phyloP scores from a whole-genome alignment of 2,113 vertebrate species.

The Bufo bufo region DNA sequence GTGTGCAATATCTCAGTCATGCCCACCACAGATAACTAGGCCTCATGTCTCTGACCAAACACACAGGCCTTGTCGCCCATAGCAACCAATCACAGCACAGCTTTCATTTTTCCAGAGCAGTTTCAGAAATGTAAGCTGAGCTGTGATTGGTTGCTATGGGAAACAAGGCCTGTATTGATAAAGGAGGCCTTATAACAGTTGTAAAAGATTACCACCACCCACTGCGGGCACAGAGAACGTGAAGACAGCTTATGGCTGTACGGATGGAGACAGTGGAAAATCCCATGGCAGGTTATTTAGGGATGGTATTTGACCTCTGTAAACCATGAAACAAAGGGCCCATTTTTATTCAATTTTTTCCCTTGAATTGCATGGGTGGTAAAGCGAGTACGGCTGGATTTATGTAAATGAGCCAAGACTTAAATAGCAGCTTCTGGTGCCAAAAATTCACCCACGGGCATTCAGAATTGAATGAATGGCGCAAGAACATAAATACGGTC shows the following conservation, averaged over 20 bases:
- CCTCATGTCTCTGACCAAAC: not conserved
- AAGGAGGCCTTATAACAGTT: not conserved
- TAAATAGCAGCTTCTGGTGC: not conserved
- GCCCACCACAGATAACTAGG: no score
- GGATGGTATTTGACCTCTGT: constrained; percentile 31
- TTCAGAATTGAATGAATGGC: not conserved
- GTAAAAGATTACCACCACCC: not conserved
- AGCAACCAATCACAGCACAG: not conserved
- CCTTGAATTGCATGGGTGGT: not conserved
- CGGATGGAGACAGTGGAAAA: constrained; percentile 7
- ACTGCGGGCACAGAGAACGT: not conserved
- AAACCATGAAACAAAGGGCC: constrained; percentile 12
- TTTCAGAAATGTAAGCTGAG: not conserved
- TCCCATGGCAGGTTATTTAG: constrained; percentile 7
- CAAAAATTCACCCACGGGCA: constrained; percentile 35
- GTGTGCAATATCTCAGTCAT: no score
- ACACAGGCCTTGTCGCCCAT: not conserved
- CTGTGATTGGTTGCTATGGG: not conserved
- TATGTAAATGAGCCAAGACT: constrained; percentile 4
- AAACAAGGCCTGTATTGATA: not conserved
- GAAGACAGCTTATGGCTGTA: not conserved
- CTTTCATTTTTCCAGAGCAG: not conserved
- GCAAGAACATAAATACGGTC: not conserved
- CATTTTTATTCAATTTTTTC: not conserved
- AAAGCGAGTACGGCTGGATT: not conserved